Percentiles rank a stretch among this genome's conserved stretches.
Conservation (phyloP, 2,797 vertebrate genomes). For the Pipistrellus nathusii region DNA sequence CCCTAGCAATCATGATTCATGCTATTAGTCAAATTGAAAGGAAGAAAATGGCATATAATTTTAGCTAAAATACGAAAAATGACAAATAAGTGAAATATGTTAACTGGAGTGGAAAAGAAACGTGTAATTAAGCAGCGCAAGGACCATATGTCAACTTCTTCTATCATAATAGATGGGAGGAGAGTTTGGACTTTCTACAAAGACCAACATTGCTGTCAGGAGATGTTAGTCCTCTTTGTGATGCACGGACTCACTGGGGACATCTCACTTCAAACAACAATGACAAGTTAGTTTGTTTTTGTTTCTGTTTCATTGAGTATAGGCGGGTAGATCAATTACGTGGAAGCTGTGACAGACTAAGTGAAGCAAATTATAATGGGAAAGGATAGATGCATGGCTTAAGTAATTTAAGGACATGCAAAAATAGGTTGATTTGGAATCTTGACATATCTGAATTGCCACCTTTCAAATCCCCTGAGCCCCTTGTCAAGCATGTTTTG, state of each 20-base stretch:
- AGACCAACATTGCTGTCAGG: conserved; percentile 51
- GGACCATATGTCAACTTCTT: conserved; percentile 82
- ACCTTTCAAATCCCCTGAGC: conserved; percentile 61
- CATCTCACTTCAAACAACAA: conserved; percentile 71
- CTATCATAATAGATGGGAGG: conserved; percentile 70
- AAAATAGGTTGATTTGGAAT: conserved; percentile 63
- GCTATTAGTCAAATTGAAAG: conserved; percentile 76
- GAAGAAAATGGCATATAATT: conserved; percentile 84
- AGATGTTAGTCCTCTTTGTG: conserved; percentile 48
- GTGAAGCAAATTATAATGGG: conserved; percentile 60
- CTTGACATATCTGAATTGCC: conserved; percentile 70
- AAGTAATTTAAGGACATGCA: conserved; percentile 49
- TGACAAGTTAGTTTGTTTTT: conserved; percentile 78
- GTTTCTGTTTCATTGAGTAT: background rate
- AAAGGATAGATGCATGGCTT: background rate
- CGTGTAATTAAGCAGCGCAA: conserved; percentile 82
- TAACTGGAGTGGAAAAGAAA: conserved; percentile 85
- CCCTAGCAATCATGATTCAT: conserved; percentile 80
- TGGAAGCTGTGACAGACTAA: conserved; percentile 75
- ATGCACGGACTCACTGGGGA: conserved; percentile 73
- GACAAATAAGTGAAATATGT: conserved; percentile 87
- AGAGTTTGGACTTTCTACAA: conserved; percentile 74
- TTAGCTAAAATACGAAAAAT: conserved; percentile 84
- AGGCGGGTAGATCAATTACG: conserved; percentile 58
- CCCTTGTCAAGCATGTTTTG: conserved; percentile 57